A percentile compares a stretch with the other conserved stretches of the same genome.
Evolutionary conservation across 2,888 invertebrate genomes (phyloP).

Genomic region (Metellina segmentata): DNA sequence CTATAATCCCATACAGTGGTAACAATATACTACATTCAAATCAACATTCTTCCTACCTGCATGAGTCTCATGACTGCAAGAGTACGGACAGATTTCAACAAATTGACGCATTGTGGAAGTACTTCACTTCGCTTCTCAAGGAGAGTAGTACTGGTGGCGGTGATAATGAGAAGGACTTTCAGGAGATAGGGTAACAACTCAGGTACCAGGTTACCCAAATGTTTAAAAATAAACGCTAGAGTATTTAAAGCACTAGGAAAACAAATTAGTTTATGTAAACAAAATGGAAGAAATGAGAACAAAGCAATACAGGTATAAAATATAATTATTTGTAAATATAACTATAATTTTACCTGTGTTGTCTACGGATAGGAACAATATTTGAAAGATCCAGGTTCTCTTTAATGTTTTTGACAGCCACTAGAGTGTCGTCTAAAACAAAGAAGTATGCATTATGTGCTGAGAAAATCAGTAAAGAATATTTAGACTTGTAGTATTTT

Average conservation of each 20-base stretch:
- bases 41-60: conserved; percentile 78
- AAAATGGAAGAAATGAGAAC: not conserved
- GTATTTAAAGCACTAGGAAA: conserved; percentile 79
- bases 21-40: too few species aligned
- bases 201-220: conserved; percentile 87
- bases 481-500: too few species aligned
- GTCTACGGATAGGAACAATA: conserved; percentile 69
- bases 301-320: not conserved
- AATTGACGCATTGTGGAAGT: conserved; percentile 78
- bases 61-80: conserved; percentile 79
- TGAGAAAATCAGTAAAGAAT: not conserved
- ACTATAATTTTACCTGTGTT: conserved; percentile 63
- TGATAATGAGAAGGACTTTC: conserved; percentile 87
- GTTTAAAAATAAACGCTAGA: conserved; percentile 80
- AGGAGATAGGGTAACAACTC: conserved; percentile 86
- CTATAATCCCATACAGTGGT: too few species aligned
- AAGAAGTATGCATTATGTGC: not conserved
- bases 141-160: conserved; percentile 86
- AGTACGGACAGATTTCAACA: conserved; percentile 80
- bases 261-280: not conserved
- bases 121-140: conserved; percentile 81
- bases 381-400: conserved; percentile 26
- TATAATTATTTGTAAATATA: not conserved
- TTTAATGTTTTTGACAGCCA: conserved; percentile 53
- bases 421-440: conserved; percentile 47